These are phyloP conservation scores for Amblyjoppa fuscipennis DNA, from an alignment of 2,888 invertebrate genomes.

Conservation along the genomic window DNA sequence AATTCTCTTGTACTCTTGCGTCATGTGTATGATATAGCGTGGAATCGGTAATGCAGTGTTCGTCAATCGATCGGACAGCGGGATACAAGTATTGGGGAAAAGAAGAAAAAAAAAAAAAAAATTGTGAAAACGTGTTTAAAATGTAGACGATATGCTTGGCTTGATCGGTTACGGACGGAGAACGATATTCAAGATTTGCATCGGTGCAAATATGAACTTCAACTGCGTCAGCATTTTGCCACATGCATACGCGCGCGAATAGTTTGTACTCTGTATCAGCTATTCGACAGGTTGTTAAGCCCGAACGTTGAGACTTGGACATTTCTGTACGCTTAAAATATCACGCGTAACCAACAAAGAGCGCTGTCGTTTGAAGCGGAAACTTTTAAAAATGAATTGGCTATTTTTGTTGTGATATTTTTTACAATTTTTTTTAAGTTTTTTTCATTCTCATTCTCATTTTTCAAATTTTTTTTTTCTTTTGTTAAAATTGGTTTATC, in stretches of 20 bases:
- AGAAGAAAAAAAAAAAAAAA: neutral
- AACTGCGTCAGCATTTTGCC: neutral
- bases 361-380: neutral
- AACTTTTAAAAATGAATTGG: no score
- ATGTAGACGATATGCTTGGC: conserved; percentile 3
- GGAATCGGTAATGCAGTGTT: neutral
- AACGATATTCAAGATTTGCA: neutral
- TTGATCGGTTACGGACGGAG: neutral
- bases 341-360: neutral
- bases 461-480: no score
- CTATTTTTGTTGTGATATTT: no score
- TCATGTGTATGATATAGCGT: neutral
- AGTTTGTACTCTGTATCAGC: neutral
- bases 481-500: no score
- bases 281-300: conserved; percentile 9
- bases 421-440: no score
- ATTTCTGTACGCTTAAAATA: neutral
- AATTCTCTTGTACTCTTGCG: conserved; percentile 42
- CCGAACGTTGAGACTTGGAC: neutral
- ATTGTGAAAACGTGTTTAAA: conserved; percentile 30
- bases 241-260: neutral
- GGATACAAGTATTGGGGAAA: neutral
- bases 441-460: no score
- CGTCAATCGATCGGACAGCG: conserved; percentile 1
- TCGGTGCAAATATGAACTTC: neutral